Conservation (phyloP, 1,140 invertebrate species). For the Oscheius sp. region DNA sequence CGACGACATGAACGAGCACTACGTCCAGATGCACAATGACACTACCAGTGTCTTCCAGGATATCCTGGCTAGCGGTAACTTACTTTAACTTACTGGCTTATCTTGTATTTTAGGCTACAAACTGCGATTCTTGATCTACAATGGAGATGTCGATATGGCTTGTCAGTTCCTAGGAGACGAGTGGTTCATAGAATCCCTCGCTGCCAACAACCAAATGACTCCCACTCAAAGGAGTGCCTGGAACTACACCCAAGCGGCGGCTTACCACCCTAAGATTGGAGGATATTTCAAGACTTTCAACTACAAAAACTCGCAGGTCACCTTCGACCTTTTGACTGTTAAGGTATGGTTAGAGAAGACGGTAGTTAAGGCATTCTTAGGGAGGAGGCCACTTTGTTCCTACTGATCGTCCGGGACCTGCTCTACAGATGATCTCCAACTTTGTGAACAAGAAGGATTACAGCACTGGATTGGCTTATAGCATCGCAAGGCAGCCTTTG, state of each 20-base stretch:
- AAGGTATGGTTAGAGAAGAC: not conserved
- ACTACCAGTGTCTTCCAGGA: conserved; percentile 40
- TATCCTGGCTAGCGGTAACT: conserved; percentile 29
- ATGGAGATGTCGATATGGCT: conserved; percentile 67
- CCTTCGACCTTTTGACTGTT: conserved; percentile 29
- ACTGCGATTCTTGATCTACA: conserved; percentile 66
- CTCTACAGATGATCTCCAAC: conserved; percentile 61
- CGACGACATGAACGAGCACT: conserved; percentile 29
- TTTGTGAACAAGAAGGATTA: conserved; percentile 43
- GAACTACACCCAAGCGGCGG: conserved; percentile 24
- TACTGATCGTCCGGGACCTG: conserved; percentile 63
- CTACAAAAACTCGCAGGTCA: conserved; percentile 9
- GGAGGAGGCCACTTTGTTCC: conserved; percentile 67
- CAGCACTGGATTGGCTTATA: conserved; percentile 19
- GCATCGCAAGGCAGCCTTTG: conserved; percentile 14
- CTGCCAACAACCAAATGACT: conserved; percentile 9
- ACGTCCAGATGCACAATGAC: conserved; percentile 39
- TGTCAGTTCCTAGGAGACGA: conserved; percentile 67
- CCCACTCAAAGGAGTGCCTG: conserved; percentile 17
- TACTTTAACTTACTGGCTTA: conserved; percentile 62
- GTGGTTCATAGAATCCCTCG: conserved; percentile 64
- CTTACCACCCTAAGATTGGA: conserved; percentile 16
- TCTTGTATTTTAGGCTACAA: conserved; percentile 66
- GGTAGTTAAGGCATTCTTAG: conserved; percentile 32
- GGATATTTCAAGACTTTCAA: conserved; percentile 37